Evolutionary conservation across 1,140 invertebrate genomes (phyloP), one percentile per base, ranked within the genome.

Genomic region (Drosophila dunni): DNA sequence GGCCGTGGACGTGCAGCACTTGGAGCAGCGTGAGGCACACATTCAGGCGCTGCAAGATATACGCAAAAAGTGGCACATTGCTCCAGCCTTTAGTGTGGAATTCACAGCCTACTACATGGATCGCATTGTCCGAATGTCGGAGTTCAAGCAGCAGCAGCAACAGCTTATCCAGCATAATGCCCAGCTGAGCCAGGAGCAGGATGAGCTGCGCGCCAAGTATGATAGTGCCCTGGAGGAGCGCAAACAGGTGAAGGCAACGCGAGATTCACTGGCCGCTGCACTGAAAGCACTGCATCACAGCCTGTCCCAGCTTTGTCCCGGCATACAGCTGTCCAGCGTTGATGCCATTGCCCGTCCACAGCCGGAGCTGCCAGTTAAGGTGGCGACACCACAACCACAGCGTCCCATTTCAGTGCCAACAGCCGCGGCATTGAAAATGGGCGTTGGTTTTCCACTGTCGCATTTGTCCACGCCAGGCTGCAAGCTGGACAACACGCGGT

Each of bases 91-190:
- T 78, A 98, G 96, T 58, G 96, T 98, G 0, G 98, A 99, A 92
- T 99, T 98, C 92, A 96, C 98, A 44, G 97, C 96, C 9, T 99
- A 99, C 92, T 99, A 97, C 92, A 93, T 98, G 44, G 98, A 98
- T 93, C 94, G 97, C 40, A 96, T 97, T 85, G 93, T 94, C 3
- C 93, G 97, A 8, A 94, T 97, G n/a, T 94, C 95, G 1, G 95
- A 95, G 4, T 95, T 98, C 93, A 96, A 97, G 76, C 93, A 94
- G 5, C 95, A 95, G 17, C 91, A 98, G 1, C 95, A 96, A 69
- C 94, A 97, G 57, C 93, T 97, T 15, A 93, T 97, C 0, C 94
- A 95, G 29, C 95, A 96, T 53, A 98, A 98, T 90, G 93, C 93
- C 60, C 94, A 95, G 78, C 90, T 97, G 56, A 91, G 95, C 67